Evolutionary conservation across 2,888 invertebrate genomes (phyloP).

Genomic region (Andricus quercusramuli): DNA sequence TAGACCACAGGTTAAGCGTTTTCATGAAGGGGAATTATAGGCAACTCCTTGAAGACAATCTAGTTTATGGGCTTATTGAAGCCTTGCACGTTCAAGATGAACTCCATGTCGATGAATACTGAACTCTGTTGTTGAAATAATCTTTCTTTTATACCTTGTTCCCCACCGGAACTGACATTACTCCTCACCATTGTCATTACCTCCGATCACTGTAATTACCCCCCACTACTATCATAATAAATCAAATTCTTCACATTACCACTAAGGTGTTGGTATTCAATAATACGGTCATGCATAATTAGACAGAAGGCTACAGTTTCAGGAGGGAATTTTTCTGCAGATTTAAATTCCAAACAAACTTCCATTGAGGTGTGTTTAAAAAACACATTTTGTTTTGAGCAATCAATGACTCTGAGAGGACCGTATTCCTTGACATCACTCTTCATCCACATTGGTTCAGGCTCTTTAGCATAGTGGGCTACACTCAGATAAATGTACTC

Average conservation of each 20-base stretch:
- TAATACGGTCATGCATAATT: slow-evolving; percentile 10
- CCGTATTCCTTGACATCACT: background rate
- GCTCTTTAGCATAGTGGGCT: background rate
- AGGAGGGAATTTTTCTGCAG: background rate
- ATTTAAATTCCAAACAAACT: slow-evolving; percentile 19
- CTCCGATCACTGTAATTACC: no score
- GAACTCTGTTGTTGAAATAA: no score
- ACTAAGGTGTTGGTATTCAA: background rate
- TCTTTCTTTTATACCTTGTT: no score
- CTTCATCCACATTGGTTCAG: background rate
- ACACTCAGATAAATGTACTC: no score
- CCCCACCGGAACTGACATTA: no score
- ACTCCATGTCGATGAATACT: no score
- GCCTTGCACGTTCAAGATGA: no score
- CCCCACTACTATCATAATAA: background rate
- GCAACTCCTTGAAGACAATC: no score
- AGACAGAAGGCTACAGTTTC: background rate
- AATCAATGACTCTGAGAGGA: background rate
- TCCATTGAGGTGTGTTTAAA: background rate
- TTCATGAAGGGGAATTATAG: no score
- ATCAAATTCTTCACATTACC: background rate
- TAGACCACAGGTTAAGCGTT: no score
- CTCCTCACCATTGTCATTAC: background rate
- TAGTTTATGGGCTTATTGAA: no score
- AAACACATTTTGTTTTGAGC: slow-evolving; percentile 12